A percentile compares a stretch with the other conserved stretches of the same genome.
These are phyloP conservation scores for Choristoneura fumiferana DNA, from an alignment of 1,140 invertebrate species.

Conservation along the genomic window DNA sequence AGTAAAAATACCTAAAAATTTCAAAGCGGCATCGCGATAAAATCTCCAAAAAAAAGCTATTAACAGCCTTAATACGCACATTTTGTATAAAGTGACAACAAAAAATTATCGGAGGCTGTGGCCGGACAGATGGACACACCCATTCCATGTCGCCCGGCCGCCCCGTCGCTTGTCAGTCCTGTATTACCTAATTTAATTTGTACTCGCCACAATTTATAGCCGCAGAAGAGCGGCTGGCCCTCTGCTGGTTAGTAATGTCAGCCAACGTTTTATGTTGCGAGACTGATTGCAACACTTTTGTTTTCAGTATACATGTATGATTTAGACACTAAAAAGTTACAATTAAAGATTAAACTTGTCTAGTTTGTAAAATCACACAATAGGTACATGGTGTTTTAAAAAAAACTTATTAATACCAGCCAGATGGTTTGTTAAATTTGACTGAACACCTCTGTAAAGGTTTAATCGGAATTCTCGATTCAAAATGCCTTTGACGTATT, in stretches of 20 bases:
- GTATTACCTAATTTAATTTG: slow-evolving; percentile 78
- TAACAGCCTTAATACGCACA: slow-evolving; percentile 8
- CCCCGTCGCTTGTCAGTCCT: slow-evolving; percentile 53
- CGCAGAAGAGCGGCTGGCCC: slow-evolving; percentile 56
- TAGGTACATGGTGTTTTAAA: too few species aligned
- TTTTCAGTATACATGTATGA: neutral
- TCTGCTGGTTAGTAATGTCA: slow-evolving; percentile 47
- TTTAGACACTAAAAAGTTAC: too few species aligned
- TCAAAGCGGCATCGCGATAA: neutral
- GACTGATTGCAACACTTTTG: slow-evolving; percentile 24
- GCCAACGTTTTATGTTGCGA: slow-evolving; percentile 25
- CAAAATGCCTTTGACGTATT: too few species aligned
- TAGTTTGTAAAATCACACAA: too few species aligned
- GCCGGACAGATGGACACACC: slow-evolving; percentile 50
- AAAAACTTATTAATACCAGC: too few species aligned
- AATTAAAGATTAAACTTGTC: too few species aligned
- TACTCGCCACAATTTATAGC: slow-evolving; percentile 70
- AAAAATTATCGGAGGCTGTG: slow-evolving; percentile 38
- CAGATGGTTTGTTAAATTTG: too few species aligned
- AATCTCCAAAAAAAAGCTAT: slow-evolving; percentile 11
- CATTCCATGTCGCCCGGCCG: slow-evolving; percentile 63
- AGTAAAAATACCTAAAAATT: too few species aligned
- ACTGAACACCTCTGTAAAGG: too few species aligned
- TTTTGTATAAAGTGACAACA: slow-evolving; percentile 31
- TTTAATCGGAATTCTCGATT: too few species aligned